These are phyloP conservation scores for Rhincodon typus DNA, from an alignment of 2,797 vertebrate species.

Conservation along the genomic window DNA sequence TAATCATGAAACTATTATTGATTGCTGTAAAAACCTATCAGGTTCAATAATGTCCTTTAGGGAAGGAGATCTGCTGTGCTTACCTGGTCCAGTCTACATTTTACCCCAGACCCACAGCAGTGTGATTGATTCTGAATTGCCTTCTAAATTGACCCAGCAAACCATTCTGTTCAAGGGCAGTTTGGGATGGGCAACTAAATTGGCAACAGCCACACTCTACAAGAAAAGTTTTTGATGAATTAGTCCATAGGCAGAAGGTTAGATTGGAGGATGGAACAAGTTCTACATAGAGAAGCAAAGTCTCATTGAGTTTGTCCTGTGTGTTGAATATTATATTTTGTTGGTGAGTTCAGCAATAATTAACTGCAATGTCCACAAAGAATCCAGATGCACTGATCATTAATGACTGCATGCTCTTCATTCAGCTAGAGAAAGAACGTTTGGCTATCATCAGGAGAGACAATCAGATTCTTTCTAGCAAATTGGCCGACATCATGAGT, in stretches of 20 bases:
- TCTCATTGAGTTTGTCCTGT: not conserved
- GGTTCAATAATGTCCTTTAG: too few species aligned
- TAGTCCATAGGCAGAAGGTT: not conserved
- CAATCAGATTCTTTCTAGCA: slow-evolving; percentile 55
- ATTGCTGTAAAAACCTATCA: too few species aligned
- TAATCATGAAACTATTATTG: too few species aligned
- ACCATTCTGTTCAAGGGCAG: too few species aligned
- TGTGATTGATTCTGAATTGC: too few species aligned
- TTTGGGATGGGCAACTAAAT: too few species aligned
- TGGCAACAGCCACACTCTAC: too few species aligned
- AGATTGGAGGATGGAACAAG: not conserved
- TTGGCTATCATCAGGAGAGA: slow-evolving; percentile 54
- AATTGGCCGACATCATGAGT: slow-evolving; percentile 52
- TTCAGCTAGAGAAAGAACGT: slow-evolving; percentile 58
- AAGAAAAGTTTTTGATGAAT: too few species aligned
- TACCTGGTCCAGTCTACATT: too few species aligned
- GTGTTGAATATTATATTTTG: not conserved
- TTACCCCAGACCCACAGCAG: too few species aligned
- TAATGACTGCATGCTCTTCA: not conserved
- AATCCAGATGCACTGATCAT: not conserved
- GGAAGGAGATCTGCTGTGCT: too few species aligned
- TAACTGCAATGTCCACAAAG: not conserved
- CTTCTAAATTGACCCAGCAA: too few species aligned
- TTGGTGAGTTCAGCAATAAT: not conserved
- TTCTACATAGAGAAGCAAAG: not conserved